Evolutionary conservation across 2,888 invertebrate genomes (phyloP), one percentile per base, ranked within the genome.

Genomic region (Dryococelus australis): DNA sequence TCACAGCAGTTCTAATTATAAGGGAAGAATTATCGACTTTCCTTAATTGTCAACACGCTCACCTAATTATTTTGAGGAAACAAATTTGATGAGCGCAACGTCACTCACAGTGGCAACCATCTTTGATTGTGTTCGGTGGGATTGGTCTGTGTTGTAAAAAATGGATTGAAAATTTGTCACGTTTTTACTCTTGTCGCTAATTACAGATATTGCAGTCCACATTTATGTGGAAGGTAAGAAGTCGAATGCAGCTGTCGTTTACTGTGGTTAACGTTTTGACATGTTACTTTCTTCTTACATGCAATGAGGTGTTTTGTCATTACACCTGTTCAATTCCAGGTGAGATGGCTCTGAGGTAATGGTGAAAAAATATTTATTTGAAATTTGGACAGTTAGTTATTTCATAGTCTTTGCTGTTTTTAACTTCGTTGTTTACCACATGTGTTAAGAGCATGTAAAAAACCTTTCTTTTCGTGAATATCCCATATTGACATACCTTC

Each of bases 71-170:
- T 43, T 43, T 85, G 28, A 27, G 51, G 51, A 24, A 85, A 8
- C n/a, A 51, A 20, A 47, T 83, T n/a, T 78, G 28, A 85, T 85
- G 53, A 85, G 51, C 81, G 83, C 88, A 90, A 90, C 90, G 90
- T 90, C 90, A 90, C 88, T 90, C 89, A 89, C 88, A 90, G 88
- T 89, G 85, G 89, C 89, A 88, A 90, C 91, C 91, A 91, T 91
- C 89, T 91, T 91, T 88, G 88, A 89, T 88, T 88, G 88, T 87
- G n/a, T 47, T 81, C 51, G 26, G 43, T 84, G 26, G 86, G 87
- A 86, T 86, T 87, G 85, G 87, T 47, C 87, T 83, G 84, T 84
- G 87, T 80, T 86, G 88, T 27, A 87, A 88, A 88, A 88, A 83
- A 35, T 83, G 28, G 35, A 43, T 35, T 26, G 24, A 35, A 20